Evolutionary conservation across 2,113 vertebrate species (phyloP).

Genomic region (Ochotona princeps): DNA sequence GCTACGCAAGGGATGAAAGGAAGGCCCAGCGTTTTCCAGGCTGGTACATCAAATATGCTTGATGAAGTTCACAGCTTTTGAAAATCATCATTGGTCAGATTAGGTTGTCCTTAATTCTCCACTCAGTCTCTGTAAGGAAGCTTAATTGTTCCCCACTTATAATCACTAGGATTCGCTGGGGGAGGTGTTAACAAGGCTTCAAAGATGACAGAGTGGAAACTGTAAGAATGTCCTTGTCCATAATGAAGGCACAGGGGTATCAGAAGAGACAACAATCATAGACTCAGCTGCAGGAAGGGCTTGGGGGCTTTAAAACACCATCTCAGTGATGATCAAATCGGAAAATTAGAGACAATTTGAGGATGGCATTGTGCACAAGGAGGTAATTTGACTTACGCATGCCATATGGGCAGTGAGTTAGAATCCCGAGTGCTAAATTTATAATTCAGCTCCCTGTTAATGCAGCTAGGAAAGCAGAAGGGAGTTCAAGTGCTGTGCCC

Average conservation of each 20-base stretch:
- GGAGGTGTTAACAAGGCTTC: slow-evolving; percentile 67
- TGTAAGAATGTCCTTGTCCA: slow-evolving; percentile 48
- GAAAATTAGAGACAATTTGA: slow-evolving; percentile 16
- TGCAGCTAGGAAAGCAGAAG: too few relatives aligned
- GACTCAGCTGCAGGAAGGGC: background rate
- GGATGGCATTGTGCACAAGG: too few relatives aligned
- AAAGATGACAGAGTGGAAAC: slow-evolving; percentile 62
- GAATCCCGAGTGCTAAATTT: too few relatives aligned
- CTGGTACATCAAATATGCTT: background rate
- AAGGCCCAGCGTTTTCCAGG: background rate
- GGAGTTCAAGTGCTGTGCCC: too few relatives aligned
- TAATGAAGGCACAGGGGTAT: slow-evolving; percentile 35
- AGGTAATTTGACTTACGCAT: too few relatives aligned
- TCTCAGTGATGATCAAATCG: slow-evolving; percentile 43
- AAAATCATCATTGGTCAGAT: background rate
- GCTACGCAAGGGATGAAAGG: background rate
- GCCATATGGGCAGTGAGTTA: too few relatives aligned
- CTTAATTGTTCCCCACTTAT: background rate
- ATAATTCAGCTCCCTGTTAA: too few relatives aligned
- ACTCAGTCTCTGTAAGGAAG: slow-evolving; percentile 20
- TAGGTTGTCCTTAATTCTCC: background rate
- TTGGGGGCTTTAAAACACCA: slow-evolving; percentile 33
- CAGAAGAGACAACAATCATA: slow-evolving; percentile 42
- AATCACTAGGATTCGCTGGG: background rate
- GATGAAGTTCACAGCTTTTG: background rate